These are phyloP conservation scores for Philypnodon macrostomus DNA, from an alignment of 2,797 vertebrate species.

Conservation along the genomic window DNA sequence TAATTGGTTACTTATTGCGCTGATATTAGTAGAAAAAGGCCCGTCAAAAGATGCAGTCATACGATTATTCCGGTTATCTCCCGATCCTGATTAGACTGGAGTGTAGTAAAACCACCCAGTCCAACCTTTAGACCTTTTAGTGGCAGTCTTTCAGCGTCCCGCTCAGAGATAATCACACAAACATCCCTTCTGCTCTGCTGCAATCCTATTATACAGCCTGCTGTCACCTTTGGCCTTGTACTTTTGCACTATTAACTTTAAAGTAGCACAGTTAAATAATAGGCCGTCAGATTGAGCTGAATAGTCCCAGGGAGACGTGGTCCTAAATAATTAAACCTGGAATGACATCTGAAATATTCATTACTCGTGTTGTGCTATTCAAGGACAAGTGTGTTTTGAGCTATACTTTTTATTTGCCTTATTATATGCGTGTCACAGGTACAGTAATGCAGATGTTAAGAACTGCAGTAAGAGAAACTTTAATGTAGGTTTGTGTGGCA, in stretches of 20 bases:
- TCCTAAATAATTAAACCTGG: slow-evolving; percentile 6
- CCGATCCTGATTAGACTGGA: slow-evolving; percentile 31
- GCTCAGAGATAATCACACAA: slow-evolving; percentile 43
- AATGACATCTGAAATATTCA: not conserved
- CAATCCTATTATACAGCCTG: slow-evolving; percentile 48
- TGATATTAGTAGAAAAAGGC: slow-evolving; percentile 7
- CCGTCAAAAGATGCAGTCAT: slow-evolving; percentile 14
- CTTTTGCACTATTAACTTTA: slow-evolving; percentile 2
- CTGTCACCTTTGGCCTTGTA: slow-evolving; percentile 55
- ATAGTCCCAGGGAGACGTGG: not conserved
- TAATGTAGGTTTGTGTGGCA: too few species aligned
- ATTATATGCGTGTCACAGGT: too few species aligned
- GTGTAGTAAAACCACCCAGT: slow-evolving; percentile 47
- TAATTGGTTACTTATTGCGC: not conserved
- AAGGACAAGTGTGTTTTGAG: slow-evolving; percentile 12
- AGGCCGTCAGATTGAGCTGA: not conserved
- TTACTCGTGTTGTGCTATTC: not conserved
- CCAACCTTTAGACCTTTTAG: slow-evolving; percentile 67
- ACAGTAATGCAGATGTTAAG: too few species aligned
- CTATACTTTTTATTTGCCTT: slow-evolving; percentile 10
- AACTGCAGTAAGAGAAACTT: too few species aligned
- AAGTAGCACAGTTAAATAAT: slow-evolving; percentile 12
- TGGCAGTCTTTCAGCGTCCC: slow-evolving; percentile 21
- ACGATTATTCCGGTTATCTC: slow-evolving; percentile 41
- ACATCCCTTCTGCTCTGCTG: slow-evolving; percentile 30